Evolutionary conservation across 2,888 invertebrate genomes (phyloP), one percentile per base, ranked within the genome.

Genomic region (Physocephala rufipes): DNA sequence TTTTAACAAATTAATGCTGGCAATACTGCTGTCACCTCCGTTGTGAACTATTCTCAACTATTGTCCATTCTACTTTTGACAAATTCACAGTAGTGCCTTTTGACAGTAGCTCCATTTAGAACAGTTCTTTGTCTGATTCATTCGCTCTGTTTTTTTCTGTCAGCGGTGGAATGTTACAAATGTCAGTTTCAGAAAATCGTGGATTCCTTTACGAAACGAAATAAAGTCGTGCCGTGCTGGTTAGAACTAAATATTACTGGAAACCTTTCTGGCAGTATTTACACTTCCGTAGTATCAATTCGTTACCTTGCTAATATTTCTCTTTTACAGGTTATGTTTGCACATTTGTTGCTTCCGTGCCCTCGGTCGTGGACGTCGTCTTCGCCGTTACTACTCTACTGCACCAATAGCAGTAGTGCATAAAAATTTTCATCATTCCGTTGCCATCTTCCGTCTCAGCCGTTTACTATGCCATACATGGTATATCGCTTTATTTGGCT

Each of bases 401-500:
- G 36, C 36, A 26, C 13, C 15, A 9, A 36, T 26, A 24, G 16
- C 12, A 36, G 2, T 15, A 55, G 45, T 55, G 16, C 28, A 15
- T 36, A 47, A 15, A 36, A 67, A 66, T 36, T 61, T 58, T 24
- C 53, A 51, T 28, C n/a, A 67, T 68, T 68, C 68, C 62, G 16
- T 51, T 51, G 21, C 15, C 13, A 30, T 43, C 43, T 16, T 26
- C 19, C 24, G 3, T 45, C 47, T 24, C 28, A 49, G 3, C 36
- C 21, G 26, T 15, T 30, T 51, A 77, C 66, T 62, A 81, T 81
- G 79, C 64, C 78, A 58, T 71, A 76, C 53, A 65, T 74, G 28
- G 55, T 82, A 24, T 81, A 78, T 73, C 69, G 72, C 62, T 66
- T 76, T 12, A 62, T 82, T 15, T 78, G 82, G 77, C 77, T 76